Percentiles rank a stretch among this genome's conserved stretches.
Evolutionary conservation across 2,888 invertebrate species (phyloP).

Genomic region (Campoplex nolae): DNA sequence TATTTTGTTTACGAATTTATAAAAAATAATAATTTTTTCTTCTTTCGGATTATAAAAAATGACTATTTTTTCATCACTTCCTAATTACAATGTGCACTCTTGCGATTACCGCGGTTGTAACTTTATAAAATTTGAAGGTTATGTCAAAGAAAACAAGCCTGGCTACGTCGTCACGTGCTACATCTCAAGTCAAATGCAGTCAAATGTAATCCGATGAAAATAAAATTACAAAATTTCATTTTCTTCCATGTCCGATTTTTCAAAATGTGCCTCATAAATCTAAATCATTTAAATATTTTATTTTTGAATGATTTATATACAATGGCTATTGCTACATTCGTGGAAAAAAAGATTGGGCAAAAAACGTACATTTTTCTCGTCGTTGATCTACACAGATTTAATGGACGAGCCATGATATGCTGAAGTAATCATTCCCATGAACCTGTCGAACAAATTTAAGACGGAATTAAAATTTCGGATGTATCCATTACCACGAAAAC

Average conservation of each 20-base stretch:
- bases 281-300: background rate
- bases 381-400: slow-evolving; percentile 25
- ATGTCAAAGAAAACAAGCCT: slow-evolving; percentile 3
- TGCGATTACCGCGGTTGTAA: background rate
- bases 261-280: background rate
- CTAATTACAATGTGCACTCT: background rate
- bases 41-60: background rate
- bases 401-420: slow-evolving; percentile 3
- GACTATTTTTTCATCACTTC: background rate
- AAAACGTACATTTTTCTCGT: slow-evolving; percentile 1
- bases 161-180: background rate
- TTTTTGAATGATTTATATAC: background rate
- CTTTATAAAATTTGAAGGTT: background rate
- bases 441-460: slow-evolving; percentile 31
- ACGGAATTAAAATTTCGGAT: background rate
- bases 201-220: background rate
- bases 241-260: background rate
- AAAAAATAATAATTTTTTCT: background rate
- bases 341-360: background rate
- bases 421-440: slow-evolving; percentile 30
- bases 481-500: background rate
- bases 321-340: background rate
- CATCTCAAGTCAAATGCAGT: background rate
- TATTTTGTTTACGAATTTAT: background rate
- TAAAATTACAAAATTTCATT: background rate